Percentiles rank a stretch among this genome's conserved stretches.
Evolutionary conservation across 2,113 vertebrate genomes (phyloP).

Genomic region (Podarcis muralis): DNA sequence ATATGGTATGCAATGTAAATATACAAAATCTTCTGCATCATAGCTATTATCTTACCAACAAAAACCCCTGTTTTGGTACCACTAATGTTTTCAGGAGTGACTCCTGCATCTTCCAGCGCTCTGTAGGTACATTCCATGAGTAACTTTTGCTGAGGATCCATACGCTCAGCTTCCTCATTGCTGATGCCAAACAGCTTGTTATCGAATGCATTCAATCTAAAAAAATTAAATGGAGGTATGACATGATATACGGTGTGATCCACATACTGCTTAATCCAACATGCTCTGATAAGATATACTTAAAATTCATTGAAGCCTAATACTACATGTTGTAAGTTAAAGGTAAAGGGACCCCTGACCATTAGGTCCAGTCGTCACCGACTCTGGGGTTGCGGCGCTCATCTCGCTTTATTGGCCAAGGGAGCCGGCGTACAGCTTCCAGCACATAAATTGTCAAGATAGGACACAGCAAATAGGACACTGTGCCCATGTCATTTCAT

Average conservation of each 20-base stretch:
- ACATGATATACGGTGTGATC: background rate
- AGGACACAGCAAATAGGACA: no score
- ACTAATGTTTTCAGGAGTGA: conserved; percentile 76
- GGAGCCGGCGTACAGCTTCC: no score
- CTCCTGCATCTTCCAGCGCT: conserved; percentile 80
- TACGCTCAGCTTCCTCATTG: conserved; percentile 76
- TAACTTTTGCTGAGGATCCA: conserved; percentile 86
- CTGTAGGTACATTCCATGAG: conserved; percentile 82
- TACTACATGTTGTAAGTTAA: background rate
- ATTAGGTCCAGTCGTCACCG: no score
- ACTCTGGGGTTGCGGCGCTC: no score
- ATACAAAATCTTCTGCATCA: background rate
- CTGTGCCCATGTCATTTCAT: no score
- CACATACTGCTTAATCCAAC: background rate
- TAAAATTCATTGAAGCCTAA: background rate
- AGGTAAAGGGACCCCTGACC: no score
- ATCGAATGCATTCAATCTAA: conserved; percentile 84
- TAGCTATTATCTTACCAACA: conserved; percentile 71
- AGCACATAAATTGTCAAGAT: no score
- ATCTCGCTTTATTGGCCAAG: no score
- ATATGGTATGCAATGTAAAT: background rate
- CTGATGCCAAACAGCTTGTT: conserved; percentile 82
- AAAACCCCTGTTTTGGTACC: conserved; percentile 83
- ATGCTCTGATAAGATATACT: background rate
- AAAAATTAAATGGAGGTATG: conserved; percentile 19